Evolutionary conservation across 2,797 vertebrate genomes (phyloP).

Genomic region (Margarornis squamiger): DNA sequence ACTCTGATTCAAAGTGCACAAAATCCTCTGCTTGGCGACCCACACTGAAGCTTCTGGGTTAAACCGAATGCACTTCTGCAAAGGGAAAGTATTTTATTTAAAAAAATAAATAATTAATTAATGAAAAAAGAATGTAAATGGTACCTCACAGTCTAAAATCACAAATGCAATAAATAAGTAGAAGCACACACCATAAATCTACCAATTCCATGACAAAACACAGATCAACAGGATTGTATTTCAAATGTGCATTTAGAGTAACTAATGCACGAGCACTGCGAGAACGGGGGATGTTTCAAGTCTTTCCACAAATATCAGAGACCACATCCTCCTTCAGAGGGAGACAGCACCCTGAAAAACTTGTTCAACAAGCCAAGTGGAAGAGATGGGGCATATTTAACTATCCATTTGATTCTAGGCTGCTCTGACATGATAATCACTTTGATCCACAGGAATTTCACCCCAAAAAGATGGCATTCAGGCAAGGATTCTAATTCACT

Average conservation of each 20-base stretch:
- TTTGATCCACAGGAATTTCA: background rate
- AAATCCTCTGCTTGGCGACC: conserved; percentile 91
- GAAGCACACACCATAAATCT: background rate
- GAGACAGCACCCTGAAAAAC: background rate
- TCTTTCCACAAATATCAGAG: background rate
- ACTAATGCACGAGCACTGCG: background rate
- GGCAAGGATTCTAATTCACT: background rate
- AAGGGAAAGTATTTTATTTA: background rate
- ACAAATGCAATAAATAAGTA: background rate
- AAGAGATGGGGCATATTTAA: background rate
- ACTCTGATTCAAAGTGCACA: conserved; percentile 91
- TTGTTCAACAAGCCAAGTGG: background rate
- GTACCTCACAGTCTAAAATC: background rate
- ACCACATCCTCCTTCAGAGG: background rate
- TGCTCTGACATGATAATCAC: background rate
- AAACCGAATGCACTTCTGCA: conserved; percentile 93
- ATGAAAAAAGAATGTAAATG: background rate
- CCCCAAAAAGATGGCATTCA: background rate
- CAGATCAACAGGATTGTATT: background rate
- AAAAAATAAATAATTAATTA: background rate
- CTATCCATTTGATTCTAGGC: no score
- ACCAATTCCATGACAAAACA: background rate
- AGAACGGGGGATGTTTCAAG: background rate
- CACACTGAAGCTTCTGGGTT: conserved; percentile 90
- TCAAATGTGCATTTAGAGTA: background rate